Evolutionary conservation across 2,888 invertebrate genomes (phyloP).

Genomic region (Emesis furor): DNA sequence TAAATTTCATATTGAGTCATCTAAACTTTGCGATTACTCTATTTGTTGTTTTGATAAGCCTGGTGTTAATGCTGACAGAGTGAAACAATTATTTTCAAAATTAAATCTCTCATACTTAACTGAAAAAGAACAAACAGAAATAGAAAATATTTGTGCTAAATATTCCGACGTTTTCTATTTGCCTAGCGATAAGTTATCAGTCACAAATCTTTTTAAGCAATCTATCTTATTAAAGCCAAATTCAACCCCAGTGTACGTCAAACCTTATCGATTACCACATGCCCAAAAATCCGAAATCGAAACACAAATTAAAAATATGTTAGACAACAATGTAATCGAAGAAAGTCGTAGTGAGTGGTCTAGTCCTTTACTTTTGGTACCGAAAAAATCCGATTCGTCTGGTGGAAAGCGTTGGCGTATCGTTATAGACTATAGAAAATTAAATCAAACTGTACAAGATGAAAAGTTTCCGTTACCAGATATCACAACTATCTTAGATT

Average conservation of each 20-base stretch:
- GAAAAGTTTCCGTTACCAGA: not conserved
- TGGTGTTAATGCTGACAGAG: not conserved
- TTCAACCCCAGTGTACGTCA: not conserved
- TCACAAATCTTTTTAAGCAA: not conserved
- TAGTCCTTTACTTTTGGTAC: not conserved
- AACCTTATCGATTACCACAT: not conserved
- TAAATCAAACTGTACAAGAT: not conserved
- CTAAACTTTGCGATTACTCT: too few species aligned
- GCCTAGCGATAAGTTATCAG: not conserved
- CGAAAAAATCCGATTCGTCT: not conserved
- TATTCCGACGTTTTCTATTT: not conserved
- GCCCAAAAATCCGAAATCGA: not conserved
- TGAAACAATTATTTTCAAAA: not conserved
- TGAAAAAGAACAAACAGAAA: not conserved
- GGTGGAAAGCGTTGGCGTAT: not conserved
- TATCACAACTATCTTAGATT: constrained; percentile 7
- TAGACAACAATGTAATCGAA: too few species aligned
- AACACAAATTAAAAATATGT: not conserved
- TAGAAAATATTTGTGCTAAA: not conserved
- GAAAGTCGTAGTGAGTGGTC: too few species aligned
- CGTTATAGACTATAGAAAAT: not conserved
- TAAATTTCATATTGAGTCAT: not conserved
- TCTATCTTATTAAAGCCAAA: not conserved
- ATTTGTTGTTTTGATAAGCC: too few species aligned
- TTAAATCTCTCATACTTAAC: not conserved